Base-by-base conservation (phyloP, 2,888 invertebrate genomes). In the Serrognathus titanus region DNA sequence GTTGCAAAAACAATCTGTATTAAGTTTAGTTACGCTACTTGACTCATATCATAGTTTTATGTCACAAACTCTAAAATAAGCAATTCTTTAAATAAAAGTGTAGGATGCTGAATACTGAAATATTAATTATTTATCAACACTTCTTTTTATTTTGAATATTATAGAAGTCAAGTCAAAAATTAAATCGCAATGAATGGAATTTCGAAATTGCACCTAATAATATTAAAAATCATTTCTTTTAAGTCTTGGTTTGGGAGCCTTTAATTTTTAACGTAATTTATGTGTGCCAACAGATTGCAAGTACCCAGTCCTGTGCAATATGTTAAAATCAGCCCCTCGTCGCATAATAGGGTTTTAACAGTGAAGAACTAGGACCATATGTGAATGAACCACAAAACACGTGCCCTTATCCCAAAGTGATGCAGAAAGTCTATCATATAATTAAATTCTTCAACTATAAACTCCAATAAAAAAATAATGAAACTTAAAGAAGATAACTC, bases 291-390 rank as follows among this genome's bases (percentile, higher is more conserved):
- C 54, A 51, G 51, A 57, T 53, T 51, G 50, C 45, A 46, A 46
- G 46, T 35, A 56, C 66, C 72, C 71, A 71, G 70, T 71, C 73
- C 75, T 72, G 69, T 69, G 68, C 73, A 74, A 74, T 75, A 74
- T 73, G 74, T 57, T 63, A 60, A 64, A 64, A 66, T 64, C 65
- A 61, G 56, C 63, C 65, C 66, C 59, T 60, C 61, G 60, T 58
- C 64, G 38, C 63, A 12, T 43, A 47, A 57, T 51, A 57, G 66
- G 65, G 62, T 63, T 57, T 60, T 60, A 58, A 63, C 65, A 69
- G 68, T 66, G 67, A 66, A 65, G 62, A 64, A 65, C 65, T 66
- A 66, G 53, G 56, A 67, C 69, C 69, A 69, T 69, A 69, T 69
- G 69, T 60, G 64, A 64, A 53, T 48, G 53, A 64, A 65, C 65